Base-by-base conservation (phyloP, 2,797 vertebrate genomes). In the Pangasius mekongensis region DNA sequence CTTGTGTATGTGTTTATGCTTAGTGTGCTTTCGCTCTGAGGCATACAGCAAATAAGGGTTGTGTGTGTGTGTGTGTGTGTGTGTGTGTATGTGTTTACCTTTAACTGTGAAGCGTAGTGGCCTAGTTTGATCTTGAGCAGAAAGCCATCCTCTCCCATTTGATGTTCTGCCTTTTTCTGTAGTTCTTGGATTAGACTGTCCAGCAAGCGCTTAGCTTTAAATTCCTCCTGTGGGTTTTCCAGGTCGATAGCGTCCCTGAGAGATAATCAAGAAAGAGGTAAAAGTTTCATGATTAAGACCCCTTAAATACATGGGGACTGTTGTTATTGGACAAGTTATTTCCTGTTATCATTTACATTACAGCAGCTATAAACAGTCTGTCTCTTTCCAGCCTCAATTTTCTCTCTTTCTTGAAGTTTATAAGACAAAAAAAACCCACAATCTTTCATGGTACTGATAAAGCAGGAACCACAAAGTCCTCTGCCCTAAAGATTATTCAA, bases 61-160 rank as follows among this genome's bases (percentile, higher is more conserved):
- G 39, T 52, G 5, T 60, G 66, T 47, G 58, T 80, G 58, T n/a
- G 47, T 86, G 64, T 82, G n/a, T 36, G 43, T 30, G 11, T 49
- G n/a, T 77, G 16, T 60, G 58, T 78, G n/a, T 49, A 20, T 81
- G 78, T 47, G 13, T 90, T 87, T 76, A 87, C 98, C 97, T 98
- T 98, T 81, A 99, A 96, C 94, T 98, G 98, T 1, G 96, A 98
- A 89, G 98, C 98, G 0, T 99, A 98, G 95, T 98, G 97, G 91
- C 98, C 97, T 93, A 99, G 96, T 95, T 99, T 99, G 93, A 99
- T 98, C 96, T 99, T 99, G 92, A 99, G 96, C 85, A 99, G 93
- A 90, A 99, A 99, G 88, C 98, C 97, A 0, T 99, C 98, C 89
- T 99, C 98, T 24, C 98, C 98, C 91, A 98, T 97, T 91, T 98